Evolutionary conservation across 2,888 invertebrate species (phyloP).

Genomic region (Dynastes hyllus): DNA sequence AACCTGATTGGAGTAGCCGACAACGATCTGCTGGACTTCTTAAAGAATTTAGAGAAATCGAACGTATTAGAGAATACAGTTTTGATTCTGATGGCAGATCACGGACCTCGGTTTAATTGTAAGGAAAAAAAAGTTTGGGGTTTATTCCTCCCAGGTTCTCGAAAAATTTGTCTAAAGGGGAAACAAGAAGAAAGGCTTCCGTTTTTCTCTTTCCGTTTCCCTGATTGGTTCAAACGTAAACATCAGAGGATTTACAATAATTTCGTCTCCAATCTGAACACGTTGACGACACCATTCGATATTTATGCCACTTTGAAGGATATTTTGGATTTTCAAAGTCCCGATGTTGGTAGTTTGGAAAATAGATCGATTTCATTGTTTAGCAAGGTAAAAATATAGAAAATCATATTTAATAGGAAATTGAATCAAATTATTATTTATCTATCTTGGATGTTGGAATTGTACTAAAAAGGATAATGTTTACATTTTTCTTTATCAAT

Average conservation of each 20-base stretch:
- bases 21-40: constrained; percentile 79
- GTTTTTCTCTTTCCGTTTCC: constrained; percentile 87
- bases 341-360: constrained; percentile 72
- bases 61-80: constrained; percentile 86
- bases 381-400: constrained; percentile 72
- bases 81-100: constrained; percentile 93
- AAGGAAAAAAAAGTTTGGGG: too few relatives aligned
- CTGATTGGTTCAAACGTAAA: constrained; percentile 77
- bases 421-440: too few relatives aligned
- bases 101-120: constrained; percentile 85
- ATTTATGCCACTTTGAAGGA: constrained; percentile 86
- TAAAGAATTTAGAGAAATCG: constrained; percentile 76
- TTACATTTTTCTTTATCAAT: too few relatives aligned
- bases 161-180: too few relatives aligned
- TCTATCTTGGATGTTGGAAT: too few relatives aligned
- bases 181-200: constrained; percentile 94
- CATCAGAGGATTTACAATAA: constrained; percentile 78
- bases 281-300: constrained; percentile 91
- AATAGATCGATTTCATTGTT: constrained; percentile 77
- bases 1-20: constrained; percentile 87
- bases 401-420: too few relatives aligned
- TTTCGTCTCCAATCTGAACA: constrained; percentile 78
- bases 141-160: constrained; percentile 82
- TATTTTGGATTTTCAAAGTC: constrained; percentile 74
- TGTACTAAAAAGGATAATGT: too few relatives aligned